Evolutionary conservation across 2,888 invertebrate genomes (phyloP), one percentile per base, ranked within the genome.

Genomic region (Napeogenes inachia): DNA sequence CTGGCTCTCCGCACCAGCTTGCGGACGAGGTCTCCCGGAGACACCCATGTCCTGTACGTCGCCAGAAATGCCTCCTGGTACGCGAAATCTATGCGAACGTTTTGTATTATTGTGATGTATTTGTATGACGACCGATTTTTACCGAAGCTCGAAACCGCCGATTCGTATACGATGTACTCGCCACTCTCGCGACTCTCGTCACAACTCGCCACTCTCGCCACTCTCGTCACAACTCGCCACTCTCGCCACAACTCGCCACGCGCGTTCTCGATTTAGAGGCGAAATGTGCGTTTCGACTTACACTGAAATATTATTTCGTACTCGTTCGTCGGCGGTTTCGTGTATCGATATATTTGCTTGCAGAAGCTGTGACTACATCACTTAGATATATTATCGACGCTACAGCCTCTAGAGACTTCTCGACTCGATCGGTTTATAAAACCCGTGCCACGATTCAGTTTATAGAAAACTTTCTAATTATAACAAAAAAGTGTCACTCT

Each of bases 61-160:
- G 98, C 97, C 73, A 99, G 93, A 90, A 99, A 99, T 69, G 99
- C 99, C 92, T 99, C 99, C 92, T 98, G 97, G 89, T 97, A 98
- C 84, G 96, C 93, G 87, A 97, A 96, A 87, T 96, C 97, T 96
- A 91, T 65, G 67, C 71, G 74, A 71, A 68, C 30, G 53, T 59
- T 45, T 53, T 30, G 53, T 10, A 8, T 50, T 30, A 50, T 30
- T 4, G 6, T 4, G 10, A 50, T 30, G 4, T 30, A 30, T 12
- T 6, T 6, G 4, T 30, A 50, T 12, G 8, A 8, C 3, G n/a
- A 50, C 30, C 50, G n/a, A 30, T 50, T 50, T 50, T 50, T 30
- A 12, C 2, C 50, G 50, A 50, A 50, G 30, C 50, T 21, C 30
- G 4, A 30, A 42, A 42, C 10, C 10, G 42, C 8, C 10, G 10